phyloP scores from a whole-genome alignment of 1,140 invertebrate species.

The Macrobrachium rosenbergii region DNA sequence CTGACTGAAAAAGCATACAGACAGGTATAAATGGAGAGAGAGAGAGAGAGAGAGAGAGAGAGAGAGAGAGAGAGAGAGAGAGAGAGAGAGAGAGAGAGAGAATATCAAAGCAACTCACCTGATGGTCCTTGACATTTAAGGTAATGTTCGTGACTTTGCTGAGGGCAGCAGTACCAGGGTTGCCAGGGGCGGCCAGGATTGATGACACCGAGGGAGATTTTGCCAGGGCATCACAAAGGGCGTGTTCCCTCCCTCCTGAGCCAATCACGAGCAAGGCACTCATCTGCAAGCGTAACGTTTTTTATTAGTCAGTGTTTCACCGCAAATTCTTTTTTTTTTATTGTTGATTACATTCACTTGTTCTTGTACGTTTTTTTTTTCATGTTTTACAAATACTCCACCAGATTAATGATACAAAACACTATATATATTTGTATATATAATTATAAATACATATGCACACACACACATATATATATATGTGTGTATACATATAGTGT shows the following conservation, averaged over 20 bases:
- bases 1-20: too few species aligned
- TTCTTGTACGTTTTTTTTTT: too few species aligned
- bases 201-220: constrained; percentile 74
- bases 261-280: constrained; percentile 85
- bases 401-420: too few species aligned
- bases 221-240: constrained; percentile 75
- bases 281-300: not conserved
- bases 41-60: not conserved
- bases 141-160: constrained; percentile 78
- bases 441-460: not conserved
- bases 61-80: not conserved
- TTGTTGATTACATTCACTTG: too few species aligned
- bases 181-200: constrained; percentile 91
- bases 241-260: constrained; percentile 95
- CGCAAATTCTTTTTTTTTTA: too few species aligned
- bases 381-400: too few species aligned
- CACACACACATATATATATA: not conserved
- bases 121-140: constrained; percentile 77
- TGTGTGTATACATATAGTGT: too few species aligned
- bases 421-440: not conserved
- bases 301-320: too few species aligned
- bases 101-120: constrained; percentile 45
- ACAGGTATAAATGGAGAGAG: not conserved
- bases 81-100: not conserved
- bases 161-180: constrained; percentile 82